Evolutionary conservation across 2,888 invertebrate species (phyloP).

Genomic region (Hirtodrosophila alboralis): DNA sequence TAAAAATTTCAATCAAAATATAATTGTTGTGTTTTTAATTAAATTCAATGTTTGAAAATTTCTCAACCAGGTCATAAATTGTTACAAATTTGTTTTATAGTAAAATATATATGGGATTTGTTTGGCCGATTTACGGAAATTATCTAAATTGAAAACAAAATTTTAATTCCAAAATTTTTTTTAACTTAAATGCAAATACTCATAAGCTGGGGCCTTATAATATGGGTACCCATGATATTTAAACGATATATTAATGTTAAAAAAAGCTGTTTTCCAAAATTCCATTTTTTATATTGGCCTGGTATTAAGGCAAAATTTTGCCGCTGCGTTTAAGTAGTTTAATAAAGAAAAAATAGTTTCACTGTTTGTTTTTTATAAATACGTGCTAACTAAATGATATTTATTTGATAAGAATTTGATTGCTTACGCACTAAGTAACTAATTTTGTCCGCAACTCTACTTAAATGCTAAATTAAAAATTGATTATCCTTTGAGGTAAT

Average conservation of each 20-base stretch:
- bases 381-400: conserved; percentile 31
- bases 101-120: conserved; percentile 12
- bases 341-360: conserved; percentile 26
- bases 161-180: conserved; percentile 65
- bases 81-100: conserved; percentile 6
- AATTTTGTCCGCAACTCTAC: conserved; percentile 54
- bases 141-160: conserved; percentile 47
- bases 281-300: too few relatives aligned
- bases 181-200: too few relatives aligned
- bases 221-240: too few relatives aligned
- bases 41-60: too few relatives aligned
- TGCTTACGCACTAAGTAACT: conserved; percentile 52
- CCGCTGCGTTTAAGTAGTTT: conserved; percentile 11
- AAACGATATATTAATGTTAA: too few relatives aligned
- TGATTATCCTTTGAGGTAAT: conserved; percentile 75
- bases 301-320: too few relatives aligned
- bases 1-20: too few relatives aligned
- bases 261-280: too few relatives aligned
- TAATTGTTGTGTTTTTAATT: too few relatives aligned
- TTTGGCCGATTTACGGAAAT: conserved; percentile 23
- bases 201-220: too few relatives aligned
- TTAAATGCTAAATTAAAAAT: conserved; percentile 52
- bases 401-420: conserved; percentile 35
- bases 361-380: conserved; percentile 18
- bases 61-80: not conserved